These are phyloP conservation scores for Xiphydria camelus DNA, from an alignment of 2,888 invertebrate species.

Conservation along the genomic window DNA sequence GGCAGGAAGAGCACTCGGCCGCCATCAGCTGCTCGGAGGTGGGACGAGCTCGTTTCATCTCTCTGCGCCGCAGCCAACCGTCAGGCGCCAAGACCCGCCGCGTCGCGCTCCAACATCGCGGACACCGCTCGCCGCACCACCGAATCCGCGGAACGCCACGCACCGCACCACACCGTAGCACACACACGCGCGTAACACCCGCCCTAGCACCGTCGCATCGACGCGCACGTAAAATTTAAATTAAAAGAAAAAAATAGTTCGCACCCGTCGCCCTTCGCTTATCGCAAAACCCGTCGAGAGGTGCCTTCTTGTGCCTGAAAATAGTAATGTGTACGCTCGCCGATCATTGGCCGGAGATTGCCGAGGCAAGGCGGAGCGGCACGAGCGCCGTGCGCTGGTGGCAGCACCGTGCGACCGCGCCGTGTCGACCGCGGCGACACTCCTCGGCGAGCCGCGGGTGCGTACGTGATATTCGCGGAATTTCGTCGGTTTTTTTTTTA, in stretches of 20 bases:
- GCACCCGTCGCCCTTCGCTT: constrained; percentile 48
- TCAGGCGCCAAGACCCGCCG: constrained; percentile 37
- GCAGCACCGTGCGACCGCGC: constrained; percentile 26
- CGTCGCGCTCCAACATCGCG: constrained; percentile 37
- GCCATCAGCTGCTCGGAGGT: constrained; percentile 53
- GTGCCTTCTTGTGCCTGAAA: constrained; percentile 53
- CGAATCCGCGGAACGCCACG: no score
- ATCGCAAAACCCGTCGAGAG: constrained; percentile 52
- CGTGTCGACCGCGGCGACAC: background rate
- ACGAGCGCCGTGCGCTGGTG: constrained; percentile 32
- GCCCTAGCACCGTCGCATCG: constrained; percentile 28
- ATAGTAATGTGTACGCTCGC: constrained; percentile 53
- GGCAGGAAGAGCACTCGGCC: constrained; percentile 45
- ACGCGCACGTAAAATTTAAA: constrained; percentile 30
- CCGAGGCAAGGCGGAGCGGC: constrained; percentile 25
- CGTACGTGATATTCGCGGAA: no score
- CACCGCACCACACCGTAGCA: constrained; percentile 13
- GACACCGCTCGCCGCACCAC: background rate
- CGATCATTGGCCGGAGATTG: constrained; percentile 39
- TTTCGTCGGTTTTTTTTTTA: no score
- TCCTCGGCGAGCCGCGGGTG: background rate
- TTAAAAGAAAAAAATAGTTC: constrained; percentile 38
- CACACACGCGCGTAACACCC: constrained; percentile 21
- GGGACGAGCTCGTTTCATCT: constrained; percentile 46
- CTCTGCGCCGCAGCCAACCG: constrained; percentile 34